Conservation (phyloP, 2,797 vertebrate genomes). For the Mustela erminea region DNA sequence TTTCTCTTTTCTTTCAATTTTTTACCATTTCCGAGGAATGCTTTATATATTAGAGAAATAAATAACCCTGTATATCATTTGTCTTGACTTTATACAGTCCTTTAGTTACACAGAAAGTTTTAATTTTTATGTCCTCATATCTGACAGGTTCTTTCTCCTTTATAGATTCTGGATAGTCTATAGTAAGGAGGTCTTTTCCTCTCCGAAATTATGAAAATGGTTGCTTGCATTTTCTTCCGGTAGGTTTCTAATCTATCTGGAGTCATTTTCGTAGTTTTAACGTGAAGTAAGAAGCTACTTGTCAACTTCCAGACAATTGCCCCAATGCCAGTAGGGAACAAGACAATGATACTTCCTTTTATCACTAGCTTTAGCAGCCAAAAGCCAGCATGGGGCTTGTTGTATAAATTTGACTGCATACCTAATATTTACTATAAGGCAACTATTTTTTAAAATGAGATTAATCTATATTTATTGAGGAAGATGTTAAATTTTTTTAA, state of each 20-base stretch:
- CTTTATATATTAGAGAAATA: neutral
- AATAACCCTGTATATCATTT: neutral
- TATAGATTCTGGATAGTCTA: neutral
- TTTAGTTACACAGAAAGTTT: neutral
- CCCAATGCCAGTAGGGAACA: neutral
- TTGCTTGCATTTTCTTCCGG: neutral
- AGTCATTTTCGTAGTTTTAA: neutral
- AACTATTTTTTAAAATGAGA: neutral
- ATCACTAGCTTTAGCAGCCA: neutral
- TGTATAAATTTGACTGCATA: neutral
- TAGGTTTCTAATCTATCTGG: neutral
- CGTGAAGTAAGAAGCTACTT: neutral
- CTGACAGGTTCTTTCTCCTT: neutral
- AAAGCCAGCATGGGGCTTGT: neutral
- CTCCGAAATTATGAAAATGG: neutral
- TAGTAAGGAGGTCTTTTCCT: neutral
- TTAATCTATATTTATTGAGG: neutral
- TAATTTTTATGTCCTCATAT: neutral
- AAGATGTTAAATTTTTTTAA: neutral
- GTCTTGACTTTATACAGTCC: neutral
- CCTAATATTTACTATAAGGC: neutral
- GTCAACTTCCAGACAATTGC: slow-evolving; percentile 31
- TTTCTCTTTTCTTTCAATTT: neutral
- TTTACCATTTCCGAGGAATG: neutral
- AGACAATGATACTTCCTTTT: neutral